Evolutionary conservation across 1,140 invertebrate genomes (phyloP).

Genomic region (Venturia canescens): DNA sequence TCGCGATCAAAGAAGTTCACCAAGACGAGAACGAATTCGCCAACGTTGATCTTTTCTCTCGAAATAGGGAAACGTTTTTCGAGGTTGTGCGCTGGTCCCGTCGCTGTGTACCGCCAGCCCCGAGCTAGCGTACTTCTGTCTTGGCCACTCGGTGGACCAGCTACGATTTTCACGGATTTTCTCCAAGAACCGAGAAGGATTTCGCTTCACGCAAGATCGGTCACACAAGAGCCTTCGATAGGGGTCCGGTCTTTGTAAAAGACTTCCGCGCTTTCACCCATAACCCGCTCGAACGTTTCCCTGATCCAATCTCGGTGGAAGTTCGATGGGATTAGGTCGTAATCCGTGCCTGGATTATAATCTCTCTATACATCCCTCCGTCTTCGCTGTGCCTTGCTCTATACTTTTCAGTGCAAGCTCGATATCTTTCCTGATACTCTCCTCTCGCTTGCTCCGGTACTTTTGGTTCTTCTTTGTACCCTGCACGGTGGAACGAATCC

Average conservation of each 20-base stretch:
- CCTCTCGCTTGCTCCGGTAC: background rate
- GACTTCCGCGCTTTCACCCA: constrained; percentile 25
- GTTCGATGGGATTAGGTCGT: constrained; percentile 53
- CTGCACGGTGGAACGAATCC: constrained; percentile 15
- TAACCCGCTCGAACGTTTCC: constrained; percentile 43
- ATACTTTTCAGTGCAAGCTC: constrained; percentile 14
- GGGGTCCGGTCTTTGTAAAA: constrained; percentile 14
- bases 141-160: constrained; percentile 2
- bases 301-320: constrained; percentile 55
- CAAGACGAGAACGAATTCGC: background rate
- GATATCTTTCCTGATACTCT: constrained; percentile 27
- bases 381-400: constrained; percentile 18
- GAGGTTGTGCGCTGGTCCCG: background rate
- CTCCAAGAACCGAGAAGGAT: constrained; percentile 45
- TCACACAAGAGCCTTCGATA: constrained; percentile 17
- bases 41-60: background rate
- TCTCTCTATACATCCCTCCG: constrained; percentile 37
- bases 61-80: background rate
- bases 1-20: background rate
- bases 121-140: background rate
- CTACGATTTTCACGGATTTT: constrained; percentile 52
- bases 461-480: constrained; percentile 6
- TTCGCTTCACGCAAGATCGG: constrained; percentile 44
- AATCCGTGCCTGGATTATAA: constrained; percentile 55
- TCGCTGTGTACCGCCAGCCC: constrained; percentile 55